phyloP scores from a whole-genome alignment of 2,113 vertebrate genomes.

The Dasyprocta punctata region DNA sequence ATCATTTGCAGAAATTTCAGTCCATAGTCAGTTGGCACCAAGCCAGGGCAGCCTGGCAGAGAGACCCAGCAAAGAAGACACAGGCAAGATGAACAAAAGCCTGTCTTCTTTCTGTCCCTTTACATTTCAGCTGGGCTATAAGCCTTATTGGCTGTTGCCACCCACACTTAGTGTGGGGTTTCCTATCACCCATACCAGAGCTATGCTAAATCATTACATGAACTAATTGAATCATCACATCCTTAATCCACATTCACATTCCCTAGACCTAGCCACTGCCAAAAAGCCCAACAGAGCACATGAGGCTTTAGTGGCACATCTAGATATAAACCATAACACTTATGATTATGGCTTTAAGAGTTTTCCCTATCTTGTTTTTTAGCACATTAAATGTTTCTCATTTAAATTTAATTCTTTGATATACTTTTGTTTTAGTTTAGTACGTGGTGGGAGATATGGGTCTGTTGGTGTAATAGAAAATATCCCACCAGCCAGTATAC shows the following conservation, averaged over 20 bases:
- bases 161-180: neutral
- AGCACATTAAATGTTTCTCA: neutral
- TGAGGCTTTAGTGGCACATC: neutral
- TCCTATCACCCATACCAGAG: neutral
- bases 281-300: neutral
- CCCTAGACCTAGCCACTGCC: neutral
- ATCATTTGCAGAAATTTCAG: neutral
- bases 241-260: neutral
- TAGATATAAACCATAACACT: neutral
- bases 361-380: neutral
- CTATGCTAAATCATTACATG: neutral
- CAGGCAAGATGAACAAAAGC: neutral
- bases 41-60: neutral
- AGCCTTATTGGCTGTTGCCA: too few relatives aligned
- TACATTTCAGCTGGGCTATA: too few relatives aligned
- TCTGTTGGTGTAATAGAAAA: neutral
- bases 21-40: neutral
- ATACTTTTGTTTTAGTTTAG: neutral
- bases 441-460: neutral
- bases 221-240: neutral
- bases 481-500: too few relatives aligned
- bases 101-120: neutral
- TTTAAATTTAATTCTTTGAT: neutral
- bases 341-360: neutral
- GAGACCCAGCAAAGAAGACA: neutral